These are phyloP conservation scores for Dicyrtomina minuta DNA, from an alignment of 2,888 invertebrate species.

Conservation along the genomic window DNA sequence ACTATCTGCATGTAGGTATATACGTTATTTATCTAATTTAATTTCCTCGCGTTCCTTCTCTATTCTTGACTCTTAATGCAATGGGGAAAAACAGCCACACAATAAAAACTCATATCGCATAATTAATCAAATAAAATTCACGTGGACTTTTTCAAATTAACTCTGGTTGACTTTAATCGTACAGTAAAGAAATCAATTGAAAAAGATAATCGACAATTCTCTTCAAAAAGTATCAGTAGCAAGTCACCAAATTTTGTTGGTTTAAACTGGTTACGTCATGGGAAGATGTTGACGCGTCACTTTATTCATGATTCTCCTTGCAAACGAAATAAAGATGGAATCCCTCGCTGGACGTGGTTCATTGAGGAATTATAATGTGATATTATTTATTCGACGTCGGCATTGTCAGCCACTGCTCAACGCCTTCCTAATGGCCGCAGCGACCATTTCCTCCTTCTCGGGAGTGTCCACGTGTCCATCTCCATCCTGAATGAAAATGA, in stretches of 20 bases:
- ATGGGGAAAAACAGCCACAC: no score
- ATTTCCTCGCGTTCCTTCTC: no score
- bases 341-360: not conserved
- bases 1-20: no score
- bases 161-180: not conserved
- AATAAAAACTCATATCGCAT: no score
- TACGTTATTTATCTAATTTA: no score
- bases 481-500: constrained; percentile 33
- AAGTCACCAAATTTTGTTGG: constrained; percentile 30
- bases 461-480: constrained; percentile 42
- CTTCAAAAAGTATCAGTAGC: constrained; percentile 30
- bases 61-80: no score
- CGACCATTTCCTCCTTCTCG: constrained; percentile 39
- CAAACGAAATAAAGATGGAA: not conserved
- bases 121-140: no score
- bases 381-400: no score
- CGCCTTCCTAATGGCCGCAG: constrained; percentile 34
- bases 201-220: constrained; percentile 1
- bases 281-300: constrained; percentile 6
- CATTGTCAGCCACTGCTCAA: constrained; percentile 12
- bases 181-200: not conserved
- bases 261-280: constrained; percentile 37
- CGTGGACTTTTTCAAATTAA: no score
- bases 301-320: no score
- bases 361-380: not conserved